phyloP scores from a whole-genome alignment of 2,888 invertebrate genomes.

The Hypomecis punctinalis region DNA sequence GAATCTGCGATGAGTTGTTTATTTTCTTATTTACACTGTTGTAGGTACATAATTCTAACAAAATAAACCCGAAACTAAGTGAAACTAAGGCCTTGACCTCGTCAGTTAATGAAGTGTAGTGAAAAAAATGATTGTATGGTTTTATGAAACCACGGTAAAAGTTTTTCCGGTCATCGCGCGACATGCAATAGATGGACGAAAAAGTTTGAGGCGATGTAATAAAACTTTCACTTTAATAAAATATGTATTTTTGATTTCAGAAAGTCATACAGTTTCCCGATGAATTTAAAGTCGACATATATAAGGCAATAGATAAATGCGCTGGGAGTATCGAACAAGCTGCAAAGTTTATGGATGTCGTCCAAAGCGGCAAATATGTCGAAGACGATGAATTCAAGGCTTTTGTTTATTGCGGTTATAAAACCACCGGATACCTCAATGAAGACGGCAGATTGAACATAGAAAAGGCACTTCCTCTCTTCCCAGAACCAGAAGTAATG shows the following conservation, averaged over 20 bases:
- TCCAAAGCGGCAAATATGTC: slow-evolving; percentile 3
- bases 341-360: background rate
- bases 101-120: too few species aligned
- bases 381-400: slow-evolving; percentile 15
- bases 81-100: too few species aligned
- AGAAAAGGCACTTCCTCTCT: background rate
- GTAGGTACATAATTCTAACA: too few species aligned
- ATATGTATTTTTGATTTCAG: slow-evolving; percentile 7
- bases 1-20: too few species aligned
- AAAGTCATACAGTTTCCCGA: slow-evolving; percentile 3
- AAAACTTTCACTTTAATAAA: too few species aligned
- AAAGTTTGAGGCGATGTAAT: too few species aligned
- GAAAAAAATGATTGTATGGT: too few species aligned
- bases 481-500: slow-evolving; percentile 9
- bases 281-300: background rate
- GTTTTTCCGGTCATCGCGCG: too few species aligned
- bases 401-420: slow-evolving; percentile 14
- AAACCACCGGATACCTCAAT: slow-evolving; percentile 6
- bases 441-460: slow-evolving; percentile 19
- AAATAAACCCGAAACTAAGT: too few species aligned
- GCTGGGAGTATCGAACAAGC: background rate
- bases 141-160: too few species aligned
- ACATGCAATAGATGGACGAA: too few species aligned
- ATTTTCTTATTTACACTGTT: too few species aligned
- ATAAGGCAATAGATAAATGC: background rate